Percentiles rank a stretch among this genome's conserved stretches.
Conservation (phyloP, 2,888 invertebrate genomes). For the Apotomis betuletana region DNA sequence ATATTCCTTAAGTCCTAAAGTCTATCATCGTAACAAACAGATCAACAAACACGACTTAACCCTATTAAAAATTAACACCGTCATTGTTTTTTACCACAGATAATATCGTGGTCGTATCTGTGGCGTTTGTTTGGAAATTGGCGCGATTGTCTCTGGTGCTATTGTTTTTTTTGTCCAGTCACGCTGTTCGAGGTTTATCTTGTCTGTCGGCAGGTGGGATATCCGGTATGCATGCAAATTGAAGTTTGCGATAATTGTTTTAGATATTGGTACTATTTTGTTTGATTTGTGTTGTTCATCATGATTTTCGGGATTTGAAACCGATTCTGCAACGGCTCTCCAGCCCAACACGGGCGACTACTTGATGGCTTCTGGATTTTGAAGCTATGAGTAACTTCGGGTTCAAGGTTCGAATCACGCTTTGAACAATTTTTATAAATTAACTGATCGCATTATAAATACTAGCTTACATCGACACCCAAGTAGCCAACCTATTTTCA, state of each 20-base stretch:
- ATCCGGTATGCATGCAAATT: constrained; percentile 36
- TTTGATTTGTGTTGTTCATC: neutral
- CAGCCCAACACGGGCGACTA: no score
- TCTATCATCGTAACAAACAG: neutral
- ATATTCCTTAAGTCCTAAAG: neutral
- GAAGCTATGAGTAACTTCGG: no score
- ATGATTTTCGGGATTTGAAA: no score
- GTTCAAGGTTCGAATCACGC: no score
- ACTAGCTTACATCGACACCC: no score
- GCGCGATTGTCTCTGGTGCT: constrained; percentile 68
- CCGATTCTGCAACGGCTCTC: no score
- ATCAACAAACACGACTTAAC: constrained; percentile 10
- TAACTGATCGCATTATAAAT: no score
- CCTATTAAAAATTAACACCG: constrained; percentile 32
- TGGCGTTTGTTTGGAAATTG: constrained; percentile 72
- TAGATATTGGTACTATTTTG: neutral
- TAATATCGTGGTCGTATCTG: constrained; percentile 57
- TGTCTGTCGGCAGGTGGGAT: constrained; percentile 30
- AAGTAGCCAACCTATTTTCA: no score
- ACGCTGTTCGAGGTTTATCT: constrained; percentile 43
- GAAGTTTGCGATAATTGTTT: constrained; percentile 18
- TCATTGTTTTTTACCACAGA: constrained; percentile 52
- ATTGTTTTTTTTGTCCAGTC: constrained; percentile 65
- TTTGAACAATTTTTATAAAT: no score
- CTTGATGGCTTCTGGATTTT: no score